Percentiles rank a stretch among this genome's conserved stretches.
phyloP scores from a whole-genome alignment of 2,797 vertebrate species.

The Typhlichthys eigenmanni region DNA sequence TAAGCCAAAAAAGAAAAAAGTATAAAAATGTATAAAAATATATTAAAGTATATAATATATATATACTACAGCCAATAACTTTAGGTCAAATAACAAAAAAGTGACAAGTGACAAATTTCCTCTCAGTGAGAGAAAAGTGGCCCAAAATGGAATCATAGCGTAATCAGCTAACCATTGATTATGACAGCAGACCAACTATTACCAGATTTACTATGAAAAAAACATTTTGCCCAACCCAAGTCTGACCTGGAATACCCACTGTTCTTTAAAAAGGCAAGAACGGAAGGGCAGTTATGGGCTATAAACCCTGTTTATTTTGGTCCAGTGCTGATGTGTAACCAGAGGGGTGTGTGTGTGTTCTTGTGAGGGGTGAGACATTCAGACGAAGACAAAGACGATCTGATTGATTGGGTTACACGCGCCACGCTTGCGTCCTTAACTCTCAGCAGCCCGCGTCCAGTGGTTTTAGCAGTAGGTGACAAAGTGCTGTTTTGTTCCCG shows the following conservation, averaged over 20 bases:
- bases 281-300: slow-evolving; percentile 38
- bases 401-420: slow-evolving; percentile 76
- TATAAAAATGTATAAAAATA: too few relatives aligned
- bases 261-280: slow-evolving; percentile 31
- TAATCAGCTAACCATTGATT: too few relatives aligned
- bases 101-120: too few relatives aligned
- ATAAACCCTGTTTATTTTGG: slow-evolving; percentile 64
- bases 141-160: too few relatives aligned
- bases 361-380: too few relatives aligned
- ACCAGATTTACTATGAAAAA: too few relatives aligned
- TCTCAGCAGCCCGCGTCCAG: slow-evolving; percentile 54
- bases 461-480: slow-evolving; percentile 68
- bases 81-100: too few relatives aligned
- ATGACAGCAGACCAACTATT: too few relatives aligned
- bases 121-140: too few relatives aligned
- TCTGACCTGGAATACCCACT: slow-evolving; percentile 10
- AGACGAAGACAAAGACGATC: slow-evolving; percentile 53
- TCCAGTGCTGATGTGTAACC: slow-evolving; percentile 61
- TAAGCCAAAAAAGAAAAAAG: too few relatives aligned
- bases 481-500: slow-evolving; percentile 71
- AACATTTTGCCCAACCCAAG: slow-evolving; percentile 3
- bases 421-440: slow-evolving; percentile 65
- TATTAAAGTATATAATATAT: too few relatives aligned
- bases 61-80: too few relatives aligned
- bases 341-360: slow-evolving; percentile 11